Base-by-base conservation (phyloP, 2,888 invertebrate species). In the Ariolimax columbianus region DNA sequence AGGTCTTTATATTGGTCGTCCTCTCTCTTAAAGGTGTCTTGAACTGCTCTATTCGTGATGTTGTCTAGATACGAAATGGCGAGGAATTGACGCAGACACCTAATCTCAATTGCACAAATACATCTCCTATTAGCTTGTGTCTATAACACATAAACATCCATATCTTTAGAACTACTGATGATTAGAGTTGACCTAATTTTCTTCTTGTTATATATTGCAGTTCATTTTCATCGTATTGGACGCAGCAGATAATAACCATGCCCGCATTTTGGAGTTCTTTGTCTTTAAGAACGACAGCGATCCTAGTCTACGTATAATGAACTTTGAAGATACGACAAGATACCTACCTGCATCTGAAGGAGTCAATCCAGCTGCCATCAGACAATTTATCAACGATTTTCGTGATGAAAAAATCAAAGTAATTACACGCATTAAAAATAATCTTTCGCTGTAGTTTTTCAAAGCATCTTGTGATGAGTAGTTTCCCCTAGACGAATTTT, bases 241-340 rank as follows among this genome's bases (percentile, higher is more conserved):
- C 94, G 96, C 97, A 78, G 98, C 97, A 93, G 97, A 98, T 93
- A 97, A 97, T 93, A 99, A 99, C 94, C 99, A 99, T 95, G 97
- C 97, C 92, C 96, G 99, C 93, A 99, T 99, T 94, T 95, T 99
- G 94, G 99, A 99, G 95, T 99, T 99, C 97, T 99, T 99, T 95
- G 99, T 99, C 91, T 97, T 99, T 96, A 97, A 97, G 95, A 97
- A 97, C 94, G 97, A 97, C n/a, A 98, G 95, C 63, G 92, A 94
- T 70, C 95, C 95, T 79, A 92, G 95, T 85, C 97, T 98, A 92
- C 96, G 99, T 91, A 95, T 99, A 89, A 99, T 99, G 94, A 97
- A 97, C 89, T 95, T 99, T 88, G 98, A 99, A 72, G 94, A 93
- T 83, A 93, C 93, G 93, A 91, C 91, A 36, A 94, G 93, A 94